Evolutionary conservation across 2,888 invertebrate genomes (phyloP).

Genomic region (Drosophila paracracens): DNA sequence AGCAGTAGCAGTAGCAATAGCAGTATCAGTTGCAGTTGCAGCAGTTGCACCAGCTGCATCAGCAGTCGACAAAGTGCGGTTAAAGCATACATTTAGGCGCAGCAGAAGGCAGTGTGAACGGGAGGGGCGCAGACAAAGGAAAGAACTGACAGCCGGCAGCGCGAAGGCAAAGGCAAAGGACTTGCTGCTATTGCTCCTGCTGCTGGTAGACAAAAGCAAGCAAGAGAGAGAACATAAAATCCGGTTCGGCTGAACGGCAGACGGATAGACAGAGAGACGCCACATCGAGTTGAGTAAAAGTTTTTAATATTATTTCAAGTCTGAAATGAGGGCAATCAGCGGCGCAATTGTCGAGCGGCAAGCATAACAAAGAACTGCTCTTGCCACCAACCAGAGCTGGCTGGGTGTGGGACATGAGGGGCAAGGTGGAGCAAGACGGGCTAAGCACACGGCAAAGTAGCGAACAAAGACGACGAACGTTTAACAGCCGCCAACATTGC

Average conservation of each 20-base stretch:
- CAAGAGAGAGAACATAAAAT: constrained; percentile 54
- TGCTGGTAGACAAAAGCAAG: constrained; percentile 51
- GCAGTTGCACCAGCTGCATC: constrained; percentile 22
- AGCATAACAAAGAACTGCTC: constrained; percentile 73
- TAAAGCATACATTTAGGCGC: constrained; percentile 55
- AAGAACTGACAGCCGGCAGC: constrained; percentile 24
- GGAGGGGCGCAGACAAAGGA: constrained; percentile 31
- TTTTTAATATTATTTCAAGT: constrained; percentile 82
- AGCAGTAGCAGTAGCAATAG: constrained; percentile 2
- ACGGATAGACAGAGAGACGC: constrained; percentile 22
- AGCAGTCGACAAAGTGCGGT: constrained; percentile 48
- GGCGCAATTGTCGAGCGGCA: constrained; percentile 79
- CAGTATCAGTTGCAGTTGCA: constrained; percentile 10
- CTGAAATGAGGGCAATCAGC: constrained; percentile 83
- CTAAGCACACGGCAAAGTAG: constrained; percentile 44
- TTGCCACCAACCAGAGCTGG: constrained; percentile 39
- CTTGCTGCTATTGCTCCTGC: constrained; percentile 8
- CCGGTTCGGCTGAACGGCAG: constrained; percentile 39
- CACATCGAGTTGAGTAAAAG: constrained; percentile 67
- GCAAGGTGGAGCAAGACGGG: constrained; percentile 1
- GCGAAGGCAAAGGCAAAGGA: constrained; percentile 13
- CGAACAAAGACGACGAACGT: constrained; percentile 69
- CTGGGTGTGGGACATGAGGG: background rate
- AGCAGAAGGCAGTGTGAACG: constrained; percentile 3
- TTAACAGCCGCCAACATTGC: constrained; percentile 63